Evolutionary conservation across 2,113 vertebrate species (phyloP).

Genomic region (Dasyprocta punctata): DNA sequence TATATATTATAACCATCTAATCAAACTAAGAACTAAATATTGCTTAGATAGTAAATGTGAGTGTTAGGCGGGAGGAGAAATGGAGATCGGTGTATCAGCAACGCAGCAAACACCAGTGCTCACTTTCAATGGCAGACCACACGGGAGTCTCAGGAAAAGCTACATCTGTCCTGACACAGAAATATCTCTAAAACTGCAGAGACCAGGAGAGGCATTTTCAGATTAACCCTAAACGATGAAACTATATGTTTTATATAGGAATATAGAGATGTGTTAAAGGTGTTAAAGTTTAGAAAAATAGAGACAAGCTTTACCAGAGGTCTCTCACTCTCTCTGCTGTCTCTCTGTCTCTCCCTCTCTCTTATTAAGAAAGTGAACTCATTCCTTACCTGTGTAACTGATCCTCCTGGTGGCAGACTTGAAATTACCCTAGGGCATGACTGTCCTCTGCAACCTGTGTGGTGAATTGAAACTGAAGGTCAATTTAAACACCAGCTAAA

Average conservation of each 20-base stretch:
- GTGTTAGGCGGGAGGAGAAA: neutral
- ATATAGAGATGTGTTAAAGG: neutral
- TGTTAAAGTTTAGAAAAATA: neutral
- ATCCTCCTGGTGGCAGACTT: neutral
- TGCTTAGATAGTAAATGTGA: fast-evolving
- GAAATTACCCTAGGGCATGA: neutral
- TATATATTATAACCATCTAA: neutral
- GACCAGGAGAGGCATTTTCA: neutral
- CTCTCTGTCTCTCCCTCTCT: neutral
- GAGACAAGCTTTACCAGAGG: neutral
- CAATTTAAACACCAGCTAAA: too few species aligned
- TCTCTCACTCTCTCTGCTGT: neutral
- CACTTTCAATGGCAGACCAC: neutral
- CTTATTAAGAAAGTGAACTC: neutral
- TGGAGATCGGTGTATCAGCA: neutral
- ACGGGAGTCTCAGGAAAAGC: neutral
- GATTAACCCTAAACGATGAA: neutral
- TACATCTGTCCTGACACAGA: fast-evolving
- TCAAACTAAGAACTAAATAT: neutral
- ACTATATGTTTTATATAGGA: neutral
- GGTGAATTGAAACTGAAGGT: too few species aligned
- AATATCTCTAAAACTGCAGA: fast-evolving
- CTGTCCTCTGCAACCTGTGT: too few species aligned
- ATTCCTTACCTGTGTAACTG: neutral
- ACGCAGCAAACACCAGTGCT: too few species aligned